Base-by-base conservation (phyloP, 2,113 vertebrate genomes). In the Hymenochirus boettgeri region DNA sequence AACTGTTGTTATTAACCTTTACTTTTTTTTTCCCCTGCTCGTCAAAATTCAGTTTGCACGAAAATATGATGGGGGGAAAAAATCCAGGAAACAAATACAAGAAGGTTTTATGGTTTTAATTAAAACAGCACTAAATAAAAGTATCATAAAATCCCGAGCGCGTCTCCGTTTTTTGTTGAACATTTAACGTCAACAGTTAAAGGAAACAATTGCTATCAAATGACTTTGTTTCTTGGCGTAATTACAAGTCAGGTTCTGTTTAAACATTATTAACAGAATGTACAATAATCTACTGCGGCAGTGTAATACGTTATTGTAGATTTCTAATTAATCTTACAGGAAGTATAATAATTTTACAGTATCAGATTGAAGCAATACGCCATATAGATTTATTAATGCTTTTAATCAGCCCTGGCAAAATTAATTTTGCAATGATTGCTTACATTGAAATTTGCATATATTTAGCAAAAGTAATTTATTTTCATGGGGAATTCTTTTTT, bases 301-400 rank as follows among this genome's bases (percentile, higher is more conserved):
- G 87, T 82, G 89, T 95, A 96, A 94, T 97, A 93, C 96, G 94
- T 97, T 97, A 95, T 92, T 91, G 90, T 86, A 88, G 93, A 90
- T 88, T 91, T 94, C 90, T 95, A 95, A 97, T 98, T 98, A 98
- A 97, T 98, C 95, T 94, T 93, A 96, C 93, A 95, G 91, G 89
- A 92, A 93, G 90, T 88, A 92, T 94, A 97, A 96, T 96, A 95
- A 90, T 92, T 96, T 97, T 92, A 94, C 90, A 91, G 93, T 94
- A 97, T 95, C 93, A 93, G 93, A 98, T 96, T 90, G 89, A 90
- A 87, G 89, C 90, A 95, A 95, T 95, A 94, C 91, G 93, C 91
- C 88, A 93, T 95, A 94, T 93, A 97, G 93, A 97, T 95, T 95
- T 95, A 98, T 95, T 94, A 95, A 96, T 94, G 91, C 94, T 94